Conservation (phyloP, 30 jellyfish, hydroid and myxozoan genomes). For the Turritopsis dohrnii region DNA sequence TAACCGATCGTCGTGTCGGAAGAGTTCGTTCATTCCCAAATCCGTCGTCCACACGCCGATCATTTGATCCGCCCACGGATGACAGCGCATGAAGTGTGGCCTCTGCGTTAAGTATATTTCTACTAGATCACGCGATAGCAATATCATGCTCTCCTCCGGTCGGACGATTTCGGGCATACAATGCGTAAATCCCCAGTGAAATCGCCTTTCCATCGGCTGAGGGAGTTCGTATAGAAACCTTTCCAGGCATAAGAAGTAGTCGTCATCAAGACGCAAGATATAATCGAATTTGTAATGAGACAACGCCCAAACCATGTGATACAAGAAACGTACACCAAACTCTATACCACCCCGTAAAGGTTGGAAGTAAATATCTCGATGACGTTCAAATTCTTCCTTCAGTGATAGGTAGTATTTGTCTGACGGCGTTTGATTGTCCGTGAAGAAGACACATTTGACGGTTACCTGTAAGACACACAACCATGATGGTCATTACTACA, state of each 20-base stretch:
- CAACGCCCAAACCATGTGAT: slow-evolving; percentile 77
- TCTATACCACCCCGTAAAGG: slow-evolving; percentile 60
- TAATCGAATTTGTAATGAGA: slow-evolving; percentile 60
- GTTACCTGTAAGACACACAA: slow-evolving; percentile 35
- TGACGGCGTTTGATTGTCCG: slow-evolving; percentile 35
- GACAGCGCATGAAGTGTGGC: slow-evolving; percentile 33
- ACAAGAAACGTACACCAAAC: slow-evolving; percentile 74
- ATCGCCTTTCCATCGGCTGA: slow-evolving; percentile 8
- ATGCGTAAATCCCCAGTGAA: slow-evolving; percentile 47
- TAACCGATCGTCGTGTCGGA: slow-evolving; percentile 30
- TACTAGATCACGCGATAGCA: slow-evolving; percentile 27
- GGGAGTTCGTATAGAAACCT: slow-evolving; percentile 33
- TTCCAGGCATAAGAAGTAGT: slow-evolving; percentile 60
- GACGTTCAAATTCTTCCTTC: slow-evolving; percentile 17
- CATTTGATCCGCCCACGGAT: slow-evolving; percentile 53
- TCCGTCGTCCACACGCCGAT: slow-evolving; percentile 33
- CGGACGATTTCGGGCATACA: slow-evolving; percentile 19
- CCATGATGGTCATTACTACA: too few relatives aligned
- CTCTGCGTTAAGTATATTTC: slow-evolving; percentile 27
- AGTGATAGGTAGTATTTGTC: slow-evolving; percentile 6
- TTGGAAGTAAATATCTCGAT: slow-evolving; percentile 61
- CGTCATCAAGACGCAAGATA: slow-evolving; percentile 77
- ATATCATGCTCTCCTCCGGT: slow-evolving; percentile 40
- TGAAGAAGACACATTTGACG: slow-evolving; percentile 64
- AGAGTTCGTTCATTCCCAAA: not conserved